A percentile compares a stretch with the other conserved stretches of the same genome.
These are phyloP conservation scores for Candidula unifasciata DNA, from an alignment of 2,888 invertebrate species.

Conservation along the genomic window DNA sequence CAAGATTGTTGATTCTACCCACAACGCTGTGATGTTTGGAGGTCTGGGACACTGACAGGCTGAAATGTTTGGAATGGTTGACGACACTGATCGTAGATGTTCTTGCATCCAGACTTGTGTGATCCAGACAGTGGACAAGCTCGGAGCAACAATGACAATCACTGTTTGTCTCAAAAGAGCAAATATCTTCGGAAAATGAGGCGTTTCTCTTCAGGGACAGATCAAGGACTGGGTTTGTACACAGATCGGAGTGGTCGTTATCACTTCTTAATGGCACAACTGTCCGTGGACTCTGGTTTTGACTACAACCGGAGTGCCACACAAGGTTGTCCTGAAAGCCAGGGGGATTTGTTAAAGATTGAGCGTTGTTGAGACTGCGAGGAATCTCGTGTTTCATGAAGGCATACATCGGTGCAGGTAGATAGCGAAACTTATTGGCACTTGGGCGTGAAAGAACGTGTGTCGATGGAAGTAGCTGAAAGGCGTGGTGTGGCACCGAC, in stretches of 20 bases:
- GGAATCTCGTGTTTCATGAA: constrained; percentile 10
- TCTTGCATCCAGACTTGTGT: not conserved
- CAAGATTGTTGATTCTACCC: not conserved
- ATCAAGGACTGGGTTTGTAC: constrained; percentile 59
- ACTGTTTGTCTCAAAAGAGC: not conserved
- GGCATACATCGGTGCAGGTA: constrained; percentile 23
- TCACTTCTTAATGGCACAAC: not conserved
- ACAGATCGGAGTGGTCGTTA: constrained; percentile 40
- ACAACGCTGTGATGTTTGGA: not conserved
- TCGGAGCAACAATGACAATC: not conserved
- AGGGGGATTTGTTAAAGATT: not conserved
- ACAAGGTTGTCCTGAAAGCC: not conserved
- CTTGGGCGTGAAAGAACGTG: constrained; percentile 22
- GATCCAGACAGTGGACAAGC: not conserved
- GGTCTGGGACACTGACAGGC: not conserved
- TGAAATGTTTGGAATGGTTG: constrained; percentile 11
- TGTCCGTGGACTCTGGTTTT: not conserved
- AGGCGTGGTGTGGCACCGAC: not conserved
- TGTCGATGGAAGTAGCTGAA: not conserved
- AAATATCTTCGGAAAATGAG: not conserved
- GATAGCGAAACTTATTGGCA: constrained; percentile 37
- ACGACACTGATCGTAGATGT: not conserved
- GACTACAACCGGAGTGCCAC: not conserved
- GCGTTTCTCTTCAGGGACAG: constrained; percentile 59
- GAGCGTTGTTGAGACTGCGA: not conserved